A percentile compares a stretch with the other conserved stretches of the same genome.
Conservation (phyloP, 2,888 invertebrate genomes). For the Hemithea aestivaria region DNA sequence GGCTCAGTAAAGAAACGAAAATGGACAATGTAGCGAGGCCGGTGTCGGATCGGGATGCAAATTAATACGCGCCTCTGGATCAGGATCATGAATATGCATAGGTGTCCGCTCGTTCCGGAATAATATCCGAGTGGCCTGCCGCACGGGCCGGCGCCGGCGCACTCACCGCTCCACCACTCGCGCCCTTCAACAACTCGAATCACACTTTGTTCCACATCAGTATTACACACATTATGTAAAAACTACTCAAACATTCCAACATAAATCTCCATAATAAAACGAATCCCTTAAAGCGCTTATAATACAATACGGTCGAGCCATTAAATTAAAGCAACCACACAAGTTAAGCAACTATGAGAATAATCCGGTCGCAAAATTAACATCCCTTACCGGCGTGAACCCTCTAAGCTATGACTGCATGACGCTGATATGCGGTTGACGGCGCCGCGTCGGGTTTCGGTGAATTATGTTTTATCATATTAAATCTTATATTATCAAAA, state of each 20-base stretch:
- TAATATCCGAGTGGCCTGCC: constrained; percentile 58
- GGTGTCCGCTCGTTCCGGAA: constrained; percentile 54
- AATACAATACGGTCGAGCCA: constrained; percentile 10
- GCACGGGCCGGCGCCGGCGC: constrained; percentile 24
- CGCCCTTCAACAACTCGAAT: constrained; percentile 12
- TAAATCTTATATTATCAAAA: too few species aligned
- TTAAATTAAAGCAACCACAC: constrained; percentile 25
- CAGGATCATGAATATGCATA: constrained; percentile 74
- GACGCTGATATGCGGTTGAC: constrained; percentile 29
- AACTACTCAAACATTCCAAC: constrained; percentile 6
- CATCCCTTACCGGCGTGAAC: constrained; percentile 24
- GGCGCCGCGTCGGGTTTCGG: constrained; percentile 29
- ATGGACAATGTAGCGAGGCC: constrained; percentile 58
- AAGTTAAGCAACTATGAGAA: constrained; percentile 26
- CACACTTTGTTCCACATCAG: constrained; percentile 27
- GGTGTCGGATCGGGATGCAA: constrained; percentile 68
- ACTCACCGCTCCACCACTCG: constrained; percentile 10
- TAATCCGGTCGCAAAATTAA: constrained; percentile 30
- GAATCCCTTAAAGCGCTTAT: constrained; percentile 6
- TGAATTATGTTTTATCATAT: too few species aligned
- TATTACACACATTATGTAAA: constrained; percentile 21
- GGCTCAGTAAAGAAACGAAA: constrained; percentile 60
- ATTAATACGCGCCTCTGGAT: constrained; percentile 74
- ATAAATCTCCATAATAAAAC: constrained; percentile 7
- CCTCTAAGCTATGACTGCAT: constrained; percentile 27